Percentiles rank a stretch among this genome's conserved stretches.
phyloP scores from a whole-genome alignment of 2,888 invertebrate species.

The Baronia brevicornis region DNA sequence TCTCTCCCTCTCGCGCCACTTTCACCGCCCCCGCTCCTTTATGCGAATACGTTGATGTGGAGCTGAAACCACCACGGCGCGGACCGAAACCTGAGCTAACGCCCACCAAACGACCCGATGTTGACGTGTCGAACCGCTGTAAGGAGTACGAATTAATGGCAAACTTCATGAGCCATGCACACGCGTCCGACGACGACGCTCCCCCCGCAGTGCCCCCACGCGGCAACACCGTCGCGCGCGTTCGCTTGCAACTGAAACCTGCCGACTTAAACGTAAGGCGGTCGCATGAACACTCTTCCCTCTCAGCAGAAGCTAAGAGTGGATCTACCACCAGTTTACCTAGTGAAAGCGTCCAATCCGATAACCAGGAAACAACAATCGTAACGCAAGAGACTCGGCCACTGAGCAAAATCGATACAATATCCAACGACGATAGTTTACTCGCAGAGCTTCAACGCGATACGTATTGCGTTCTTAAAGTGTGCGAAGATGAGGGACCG shows the following conservation, averaged over 20 bases:
- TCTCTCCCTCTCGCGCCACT: constrained; percentile 41
- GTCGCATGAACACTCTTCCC: constrained; percentile 78
- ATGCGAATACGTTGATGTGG: constrained; percentile 46
- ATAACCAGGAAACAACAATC: constrained; percentile 16
- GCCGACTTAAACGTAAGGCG: constrained; percentile 76
- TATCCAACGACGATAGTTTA: constrained; percentile 59
- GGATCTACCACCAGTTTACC: constrained; percentile 38
- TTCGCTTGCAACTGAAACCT: constrained; percentile 28
- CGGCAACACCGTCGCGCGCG: constrained; percentile 27
- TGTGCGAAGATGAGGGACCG: constrained; percentile 53
- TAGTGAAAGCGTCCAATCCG: constrained; percentile 17
- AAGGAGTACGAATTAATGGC: constrained; percentile 66
- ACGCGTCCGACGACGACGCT: constrained; percentile 30
- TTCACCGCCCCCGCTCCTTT: constrained; percentile 26
- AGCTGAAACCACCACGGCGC: constrained; percentile 36
- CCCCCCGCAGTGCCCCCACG: constrained; percentile 55
- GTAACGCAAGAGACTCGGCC: constrained; percentile 20
- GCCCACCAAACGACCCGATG: constrained; percentile 24
- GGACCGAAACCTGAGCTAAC: constrained; percentile 29
- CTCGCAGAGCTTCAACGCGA: constrained; percentile 61
- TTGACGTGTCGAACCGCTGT: constrained; percentile 31
- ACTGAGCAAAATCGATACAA: constrained; percentile 27
- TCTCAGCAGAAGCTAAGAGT: constrained; percentile 61
- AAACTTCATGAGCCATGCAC: constrained; percentile 51
- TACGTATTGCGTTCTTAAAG: constrained; percentile 56